Evolutionary conservation across 2,797 vertebrate genomes (phyloP), one percentile per base, ranked within the genome.

Genomic region (Apogon talboti): DNA sequence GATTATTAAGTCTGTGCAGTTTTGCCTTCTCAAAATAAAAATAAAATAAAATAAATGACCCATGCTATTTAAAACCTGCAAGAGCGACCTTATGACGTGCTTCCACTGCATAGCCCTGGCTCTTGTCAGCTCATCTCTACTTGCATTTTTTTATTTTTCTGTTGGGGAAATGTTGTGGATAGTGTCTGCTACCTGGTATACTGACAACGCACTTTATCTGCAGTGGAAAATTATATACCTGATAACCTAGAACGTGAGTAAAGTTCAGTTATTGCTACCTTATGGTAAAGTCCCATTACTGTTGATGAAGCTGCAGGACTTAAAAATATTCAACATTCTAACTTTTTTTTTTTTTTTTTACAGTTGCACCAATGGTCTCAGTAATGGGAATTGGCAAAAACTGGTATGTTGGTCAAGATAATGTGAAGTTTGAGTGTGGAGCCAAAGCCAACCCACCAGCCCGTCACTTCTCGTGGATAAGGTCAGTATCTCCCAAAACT

Each of bases 371-470:
- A 37, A 90, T 94, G 78, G 95, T 99, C 74, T 94, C 94, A 19
- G 90, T 98, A 74, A 90, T 87, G 65, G 96, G 95, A 46, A 92
- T 92, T 78, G 92, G 95, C 85, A 93, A 94, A 55, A 95, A 94
- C 79, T 98, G 96, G 97, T 96, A 95, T 72, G 94, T 95, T 52
- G 97, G 97, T 82, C 95, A 97, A 90, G 92, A 90, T 64, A 94
- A 96, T 18, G 96, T 97, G 78, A 94, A 93, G 87, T 94, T 99
- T 66, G 95, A 91, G 49, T 99, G 97, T 87, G 94, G 92, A 81
- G 96, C 96, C 86, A 96, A 93, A 87, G 96, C 97, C 81, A 99
- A 98, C 90, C 97, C 98, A 53, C 92, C 95, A 33, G 95, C 95
- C 16, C 92, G 90, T 81, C 90, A 91, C 62, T 95, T 95, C 81